Evolutionary conservation across 2,113 vertebrate genomes (phyloP), one percentile per base, ranked within the genome.

Genomic region (Propithecus coquereli): DNA sequence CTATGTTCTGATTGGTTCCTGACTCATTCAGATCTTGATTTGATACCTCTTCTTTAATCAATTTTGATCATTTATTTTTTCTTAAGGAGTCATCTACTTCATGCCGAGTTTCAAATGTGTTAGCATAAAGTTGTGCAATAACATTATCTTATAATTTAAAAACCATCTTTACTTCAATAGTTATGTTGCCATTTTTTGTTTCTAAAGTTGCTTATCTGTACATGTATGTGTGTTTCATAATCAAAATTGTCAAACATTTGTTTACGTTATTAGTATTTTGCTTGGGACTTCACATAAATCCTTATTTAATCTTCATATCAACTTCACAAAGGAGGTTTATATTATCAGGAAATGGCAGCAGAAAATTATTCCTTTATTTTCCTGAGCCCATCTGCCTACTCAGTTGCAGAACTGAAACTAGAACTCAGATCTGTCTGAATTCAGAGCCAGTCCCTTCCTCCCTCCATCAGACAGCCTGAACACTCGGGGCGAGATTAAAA

Each of bases 221-320:
- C 25, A 37, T 93, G 40, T 63, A 61, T 61, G 47, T 87, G 27
- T 82, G 89, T 93, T 86, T 83, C 50, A 13, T 40, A 47, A 91
- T 91, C 77, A 82, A 80, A 86, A 52, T 87, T 70, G 91, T 86
- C 96, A 86, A 40, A 52, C 45, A 50, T 96, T 70, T 89, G 79
- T 76, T 89, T 83, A 27, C 84, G 88, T 92, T 68, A 87, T 90
- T 87, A 82, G 54, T 50, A 84, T 91, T 85, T 91, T 94, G 47
- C 81, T 54, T 25, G 57, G 27, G 45, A 34, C 57, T 81, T 92
- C 77, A 73, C 89, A 61, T 68, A 93, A 86, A 94, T 95, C 83
- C 68, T 80, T 59, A 90, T 94, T 83, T 95, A 89, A 86, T 93
- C 89, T 63, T 86, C 45, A 25, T 40, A 73, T 57, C 54, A 9